Evolutionary conservation across 2,113 vertebrate genomes (phyloP), one percentile per base, ranked within the genome.

Genomic region (Ammodytes marinus): DNA sequence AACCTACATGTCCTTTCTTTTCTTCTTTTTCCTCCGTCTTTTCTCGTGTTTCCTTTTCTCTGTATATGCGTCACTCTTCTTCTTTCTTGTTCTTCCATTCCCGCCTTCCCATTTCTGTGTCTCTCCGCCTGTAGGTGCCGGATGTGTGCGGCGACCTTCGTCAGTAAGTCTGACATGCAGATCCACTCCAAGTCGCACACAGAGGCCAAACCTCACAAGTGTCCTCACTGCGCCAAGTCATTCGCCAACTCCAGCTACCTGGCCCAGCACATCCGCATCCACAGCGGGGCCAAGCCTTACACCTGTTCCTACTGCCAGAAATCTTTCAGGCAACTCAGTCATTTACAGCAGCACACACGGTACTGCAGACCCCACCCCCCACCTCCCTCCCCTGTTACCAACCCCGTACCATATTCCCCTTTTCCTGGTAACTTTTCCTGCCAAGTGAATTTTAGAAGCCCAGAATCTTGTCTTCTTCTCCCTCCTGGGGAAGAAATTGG

Each of bases 91-190:
- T 86, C 80, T 86, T 85, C 90, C 71, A 84, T 85, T 27, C 82
- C 84, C 58, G 76, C 71, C 79, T 85, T 85, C 86, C 89, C 89
- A 91, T 93, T 89, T 94, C 92, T 94, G 90, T 95, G 93, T 95
- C 87, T 95, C 92, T 95, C 89, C 89, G 89, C 92, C 93, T 91
- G 90, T 95, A 99, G 98, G 96, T 99, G 98, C 96, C 97, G 98
- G 96, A 99, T 99, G 97, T 99, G 98, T 95, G 98, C 97, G 85
- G 96, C 98, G 96, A 99, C 98, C 92, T 99, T 99, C 97, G 99
- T 97, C 96, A 99, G 97, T 94, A 99, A 99, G 96, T 99, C 98
- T 92, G 97, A 99, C 96, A 99, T 99, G 98, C 98, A 99, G 97
- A 98, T 99, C 96, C 98, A 99, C 97, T 97, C 96, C 93, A 99